These are phyloP conservation scores for Dipodomys ordii DNA, from an alignment of 2,113 vertebrate species.

Conservation along the genomic window DNA sequence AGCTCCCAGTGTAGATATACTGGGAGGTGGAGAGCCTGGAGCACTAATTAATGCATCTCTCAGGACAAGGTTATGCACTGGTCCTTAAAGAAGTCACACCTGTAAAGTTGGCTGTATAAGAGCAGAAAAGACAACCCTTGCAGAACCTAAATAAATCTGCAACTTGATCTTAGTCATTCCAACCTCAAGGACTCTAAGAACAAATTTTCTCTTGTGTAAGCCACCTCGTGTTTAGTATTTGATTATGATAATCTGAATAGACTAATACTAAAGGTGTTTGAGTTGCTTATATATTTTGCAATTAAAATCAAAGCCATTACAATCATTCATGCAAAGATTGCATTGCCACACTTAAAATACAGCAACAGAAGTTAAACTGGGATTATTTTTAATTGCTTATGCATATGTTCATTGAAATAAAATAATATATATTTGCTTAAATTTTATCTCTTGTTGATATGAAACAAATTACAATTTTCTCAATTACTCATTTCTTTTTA, in stretches of 20 bases:
- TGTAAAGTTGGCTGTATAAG: background rate
- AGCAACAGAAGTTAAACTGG: background rate
- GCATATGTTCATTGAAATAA: background rate
- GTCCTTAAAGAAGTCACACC: background rate
- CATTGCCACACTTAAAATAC: background rate
- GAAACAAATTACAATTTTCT: background rate
- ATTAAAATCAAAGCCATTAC: constrained; percentile 6
- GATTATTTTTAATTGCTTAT: constrained; percentile 21
- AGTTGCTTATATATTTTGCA: background rate
- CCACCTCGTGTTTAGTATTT: background rate
- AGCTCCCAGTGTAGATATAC: background rate
- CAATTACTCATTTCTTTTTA: background rate
- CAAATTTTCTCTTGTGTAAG: background rate
- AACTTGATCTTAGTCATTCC: background rate
- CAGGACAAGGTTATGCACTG: background rate
- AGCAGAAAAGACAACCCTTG: background rate
- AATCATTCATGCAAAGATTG: background rate
- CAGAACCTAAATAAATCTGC: rapidly evolving
- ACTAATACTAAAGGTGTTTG: background rate
- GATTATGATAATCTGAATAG: background rate
- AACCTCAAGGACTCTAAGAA: background rate
- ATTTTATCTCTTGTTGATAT: background rate
- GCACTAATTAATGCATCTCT: background rate
- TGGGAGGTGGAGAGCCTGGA: background rate
- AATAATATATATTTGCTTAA: background rate